Evolutionary conservation across 2,888 invertebrate genomes (phyloP).

Genomic region (Archips xylosteana): DNA sequence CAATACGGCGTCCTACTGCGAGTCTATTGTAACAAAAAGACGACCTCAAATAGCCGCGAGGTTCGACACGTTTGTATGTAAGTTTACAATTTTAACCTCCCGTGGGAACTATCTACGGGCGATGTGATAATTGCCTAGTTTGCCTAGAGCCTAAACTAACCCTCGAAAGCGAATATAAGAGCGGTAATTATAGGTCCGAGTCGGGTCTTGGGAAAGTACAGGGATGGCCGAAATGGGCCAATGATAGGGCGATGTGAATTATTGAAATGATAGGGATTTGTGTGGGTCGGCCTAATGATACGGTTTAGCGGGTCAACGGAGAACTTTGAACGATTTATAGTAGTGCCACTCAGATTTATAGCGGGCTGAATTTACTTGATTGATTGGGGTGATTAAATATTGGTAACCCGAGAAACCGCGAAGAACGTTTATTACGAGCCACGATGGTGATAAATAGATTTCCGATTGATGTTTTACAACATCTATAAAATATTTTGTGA

Average conservation of each 20-base stretch:
- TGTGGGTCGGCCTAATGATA: slow-evolving; percentile 64
- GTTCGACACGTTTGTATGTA: slow-evolving; percentile 74
- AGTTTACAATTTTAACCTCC: slow-evolving; percentile 75
- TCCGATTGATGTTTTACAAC: slow-evolving; percentile 32
- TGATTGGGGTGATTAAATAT: slow-evolving; percentile 38
- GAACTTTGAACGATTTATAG: slow-evolving; percentile 49
- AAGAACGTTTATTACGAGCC: slow-evolving; percentile 31
- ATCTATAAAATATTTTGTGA: slow-evolving; percentile 14
- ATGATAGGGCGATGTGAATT: slow-evolving; percentile 62
- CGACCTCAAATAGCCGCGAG: slow-evolving; percentile 65
- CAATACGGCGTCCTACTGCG: slow-evolving; percentile 59
- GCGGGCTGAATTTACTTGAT: slow-evolving; percentile 32
- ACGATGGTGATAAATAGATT: slow-evolving; percentile 21
- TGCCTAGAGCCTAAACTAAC: slow-evolving; percentile 75
- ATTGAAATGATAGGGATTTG: slow-evolving; percentile 66
- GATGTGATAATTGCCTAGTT: slow-evolving; percentile 80
- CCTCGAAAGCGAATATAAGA: slow-evolving; percentile 68
- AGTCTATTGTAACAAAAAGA: slow-evolving; percentile 72
- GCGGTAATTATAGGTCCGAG: slow-evolving; percentile 70
- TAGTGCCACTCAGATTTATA: slow-evolving; percentile 35
- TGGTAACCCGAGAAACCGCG: slow-evolving; percentile 40
- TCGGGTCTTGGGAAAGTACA: slow-evolving; percentile 58
- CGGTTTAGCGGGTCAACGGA: slow-evolving; percentile 55
- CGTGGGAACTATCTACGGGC: slow-evolving; percentile 80
- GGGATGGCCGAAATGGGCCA: slow-evolving; percentile 56